phyloP scores from a whole-genome alignment of 1,140 invertebrate species.

The Helicoverpa zea region DNA sequence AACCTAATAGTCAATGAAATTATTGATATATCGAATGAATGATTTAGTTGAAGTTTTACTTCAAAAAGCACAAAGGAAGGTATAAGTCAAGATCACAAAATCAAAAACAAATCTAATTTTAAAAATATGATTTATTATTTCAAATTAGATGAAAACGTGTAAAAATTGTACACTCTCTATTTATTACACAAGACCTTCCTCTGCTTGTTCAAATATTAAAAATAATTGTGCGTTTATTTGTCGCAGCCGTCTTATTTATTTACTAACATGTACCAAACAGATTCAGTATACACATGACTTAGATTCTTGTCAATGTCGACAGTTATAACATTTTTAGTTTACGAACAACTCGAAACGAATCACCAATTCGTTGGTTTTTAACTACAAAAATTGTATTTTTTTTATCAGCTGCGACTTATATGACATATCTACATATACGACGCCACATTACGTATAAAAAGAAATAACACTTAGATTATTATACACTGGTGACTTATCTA shows the following conservation, averaged over 20 bases:
- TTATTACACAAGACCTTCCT: slow-evolving; percentile 44
- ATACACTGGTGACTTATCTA: slow-evolving; percentile 62
- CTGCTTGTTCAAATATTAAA: slow-evolving; percentile 38
- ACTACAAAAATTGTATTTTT: background rate
- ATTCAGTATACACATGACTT: slow-evolving; percentile 18
- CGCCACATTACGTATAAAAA: slow-evolving; percentile 62
- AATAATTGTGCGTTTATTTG: slow-evolving; percentile 43
- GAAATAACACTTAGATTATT: slow-evolving; percentile 62
- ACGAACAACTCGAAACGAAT: background rate
- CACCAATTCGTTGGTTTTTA: too few species aligned
- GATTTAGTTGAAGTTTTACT: slow-evolving; percentile 24
- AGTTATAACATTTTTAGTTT: slow-evolving; percentile 5
- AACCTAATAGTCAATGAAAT: background rate
- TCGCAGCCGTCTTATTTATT: slow-evolving; percentile 19
- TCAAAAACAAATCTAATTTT: slow-evolving; percentile 37
- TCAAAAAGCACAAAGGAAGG: slow-evolving; percentile 46
- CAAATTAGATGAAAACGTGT: slow-evolving; percentile 45
- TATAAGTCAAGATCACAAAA: slow-evolving; percentile 8
- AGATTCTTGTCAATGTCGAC: slow-evolving; percentile 14
- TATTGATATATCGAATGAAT: background rate
- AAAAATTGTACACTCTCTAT: slow-evolving; percentile 47
- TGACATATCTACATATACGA: slow-evolving; percentile 39
- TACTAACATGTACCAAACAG: slow-evolving; percentile 17
- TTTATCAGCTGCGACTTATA: slow-evolving; percentile 47
- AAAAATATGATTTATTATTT: slow-evolving; percentile 43